Evolutionary conservation across 2,113 vertebrate species (phyloP).

Genomic region (Channa argus): DNA sequence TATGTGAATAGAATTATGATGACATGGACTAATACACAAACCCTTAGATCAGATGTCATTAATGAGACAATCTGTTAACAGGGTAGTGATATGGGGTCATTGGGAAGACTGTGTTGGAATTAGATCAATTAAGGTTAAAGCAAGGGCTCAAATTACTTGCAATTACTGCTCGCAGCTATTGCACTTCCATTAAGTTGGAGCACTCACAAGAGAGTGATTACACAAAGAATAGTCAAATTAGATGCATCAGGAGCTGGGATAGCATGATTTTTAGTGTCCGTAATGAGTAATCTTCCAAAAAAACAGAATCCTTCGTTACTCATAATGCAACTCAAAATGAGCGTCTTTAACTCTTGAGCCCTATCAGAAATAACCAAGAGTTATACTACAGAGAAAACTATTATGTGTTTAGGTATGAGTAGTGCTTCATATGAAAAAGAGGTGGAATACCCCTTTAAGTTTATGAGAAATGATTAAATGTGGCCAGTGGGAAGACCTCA

Average conservation of each 20-base stretch:
- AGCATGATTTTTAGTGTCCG: background rate
- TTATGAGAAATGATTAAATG: constrained; percentile 2
- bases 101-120: background rate
- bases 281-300: background rate
- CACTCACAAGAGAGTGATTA: background rate
- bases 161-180: background rate
- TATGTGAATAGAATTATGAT: too few species aligned
- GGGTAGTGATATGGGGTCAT: background rate
- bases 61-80: background rate
- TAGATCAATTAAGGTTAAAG: background rate
- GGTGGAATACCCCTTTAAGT: background rate
- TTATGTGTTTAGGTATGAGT: too few species aligned
- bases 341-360: background rate
- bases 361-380: too few species aligned
- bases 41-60: too few species aligned
- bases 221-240: background rate
- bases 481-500: constrained; percentile 1
- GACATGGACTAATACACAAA: background rate
- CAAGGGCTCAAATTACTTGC: background rate
- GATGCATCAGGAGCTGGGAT: background rate
- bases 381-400: too few species aligned
- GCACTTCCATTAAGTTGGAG: background rate
- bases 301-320: background rate
- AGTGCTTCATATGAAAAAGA: too few species aligned
- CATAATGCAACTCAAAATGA: background rate